Conservation (phyloP, 1,140 invertebrate genomes). For the Melitaea cinxia region DNA sequence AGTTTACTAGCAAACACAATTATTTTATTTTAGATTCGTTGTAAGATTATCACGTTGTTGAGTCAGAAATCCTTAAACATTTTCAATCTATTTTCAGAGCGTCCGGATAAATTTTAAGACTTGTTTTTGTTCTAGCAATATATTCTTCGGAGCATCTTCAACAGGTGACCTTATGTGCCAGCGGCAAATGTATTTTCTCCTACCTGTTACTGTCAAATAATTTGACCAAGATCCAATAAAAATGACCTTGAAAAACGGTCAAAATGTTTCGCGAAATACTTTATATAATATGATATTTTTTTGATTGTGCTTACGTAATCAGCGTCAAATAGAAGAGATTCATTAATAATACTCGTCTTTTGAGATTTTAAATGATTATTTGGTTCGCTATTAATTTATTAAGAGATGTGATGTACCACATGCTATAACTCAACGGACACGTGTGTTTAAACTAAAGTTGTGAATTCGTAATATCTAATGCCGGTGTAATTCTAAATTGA, state of each 20-base stretch:
- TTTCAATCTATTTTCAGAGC: constrained; percentile 2
- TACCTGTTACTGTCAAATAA: constrained; percentile 39
- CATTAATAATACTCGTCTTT: no score
- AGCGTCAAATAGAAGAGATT: not conserved
- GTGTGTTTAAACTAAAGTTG: no score
- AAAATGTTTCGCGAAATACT: constrained; percentile 5
- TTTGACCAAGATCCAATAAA: constrained; percentile 41
- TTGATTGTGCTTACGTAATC: constrained; percentile 7
- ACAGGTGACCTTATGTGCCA: constrained; percentile 35
- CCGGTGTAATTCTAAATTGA: no score
- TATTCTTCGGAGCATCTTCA: constrained; percentile 11
- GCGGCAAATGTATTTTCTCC: constrained; percentile 37
- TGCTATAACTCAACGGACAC: no score
- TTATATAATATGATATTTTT: not conserved
- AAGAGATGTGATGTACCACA: no score
- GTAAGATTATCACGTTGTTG: not conserved
- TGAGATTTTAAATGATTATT: no score
- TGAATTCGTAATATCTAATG: no score
- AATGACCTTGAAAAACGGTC: constrained; percentile 35
- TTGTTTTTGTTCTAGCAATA: constrained; percentile 10
- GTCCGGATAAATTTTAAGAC: constrained; percentile 1
- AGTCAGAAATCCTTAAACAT: not conserved
- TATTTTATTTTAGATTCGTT: not conserved
- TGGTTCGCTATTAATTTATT: no score
- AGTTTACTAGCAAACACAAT: no score